Evolutionary conservation across 2,888 invertebrate genomes (phyloP), one percentile per base, ranked within the genome.

Genomic region (Cyclophora punctaria): DNA sequence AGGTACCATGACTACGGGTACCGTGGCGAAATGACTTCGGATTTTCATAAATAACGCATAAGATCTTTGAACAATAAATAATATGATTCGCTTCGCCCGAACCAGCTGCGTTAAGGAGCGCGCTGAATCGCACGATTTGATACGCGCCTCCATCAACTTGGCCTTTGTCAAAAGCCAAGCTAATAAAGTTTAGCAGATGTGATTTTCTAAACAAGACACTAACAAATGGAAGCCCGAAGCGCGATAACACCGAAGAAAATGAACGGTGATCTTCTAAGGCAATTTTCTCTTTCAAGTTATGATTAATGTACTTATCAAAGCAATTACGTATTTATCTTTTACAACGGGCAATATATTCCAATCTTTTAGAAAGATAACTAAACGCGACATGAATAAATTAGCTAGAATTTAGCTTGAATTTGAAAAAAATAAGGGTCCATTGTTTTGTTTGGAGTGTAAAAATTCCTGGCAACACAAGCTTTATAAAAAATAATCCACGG

Each of bases 131-230:
- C 60, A 58, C 84, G 78, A 88, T 88, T 88, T 79, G 88, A 81
- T 83, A 86, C 86, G 87, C 85, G 83, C 85, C 80, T 85, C 84
- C 83, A 84, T 87, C 85, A 82, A 79, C 75, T 69, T 73, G 60
- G 73, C 73, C 73, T 83, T 83, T 85, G 81, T 85, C 80, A 80
- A 86, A 86, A 84, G 80, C 69, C 77, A 71, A 71, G 72, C 80
- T 83, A 82, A 83, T 85, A 85, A 83, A 86, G 75, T 82, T 85
- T 75, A 81, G 82, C 85, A 87, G 87, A 88, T 86, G 85, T 83
- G 85, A 84, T 83, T 79, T 83, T 81, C 80, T 80, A 80, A 86
- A 87, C 84, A 76, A 87, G 87, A 83, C 79, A 75, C 75, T 81
- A 78, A 87, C 80, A 86, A 85, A 86, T 87, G 83, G 75, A 69